Conservation (phyloP, 2,797 vertebrate species). For the Hydrocynus forskahlii region DNA sequence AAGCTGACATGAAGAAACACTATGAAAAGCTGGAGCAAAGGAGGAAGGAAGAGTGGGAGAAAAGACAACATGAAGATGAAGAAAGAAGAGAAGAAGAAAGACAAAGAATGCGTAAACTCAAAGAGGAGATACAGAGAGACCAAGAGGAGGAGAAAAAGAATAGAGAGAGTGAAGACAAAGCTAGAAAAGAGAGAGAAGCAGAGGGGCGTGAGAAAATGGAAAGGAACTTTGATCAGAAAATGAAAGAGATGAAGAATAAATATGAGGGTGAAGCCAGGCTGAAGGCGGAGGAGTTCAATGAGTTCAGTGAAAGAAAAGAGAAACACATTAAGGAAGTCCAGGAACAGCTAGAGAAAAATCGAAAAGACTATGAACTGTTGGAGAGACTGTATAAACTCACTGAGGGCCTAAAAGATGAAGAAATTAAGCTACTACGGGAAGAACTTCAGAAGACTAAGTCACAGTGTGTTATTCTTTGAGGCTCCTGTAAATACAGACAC, state of each 20-base stretch:
- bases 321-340: background rate
- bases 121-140: background rate
- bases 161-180: background rate
- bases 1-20: background rate
- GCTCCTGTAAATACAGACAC: too few relatives aligned
- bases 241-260: slow-evolving; percentile 11
- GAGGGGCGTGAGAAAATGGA: background rate
- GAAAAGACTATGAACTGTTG: background rate
- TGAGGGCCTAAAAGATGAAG: background rate
- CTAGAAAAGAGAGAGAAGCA: background rate
- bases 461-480: background rate
- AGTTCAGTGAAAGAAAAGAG: background rate
- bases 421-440: background rate
- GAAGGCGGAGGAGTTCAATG: background rate
- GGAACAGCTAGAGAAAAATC: background rate
- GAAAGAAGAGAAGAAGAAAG: background rate
- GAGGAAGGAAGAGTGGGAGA: background rate
- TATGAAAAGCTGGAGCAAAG: background rate
- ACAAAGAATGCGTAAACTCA: background rate
- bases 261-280: background rate
- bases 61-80: slow-evolving; percentile 7
- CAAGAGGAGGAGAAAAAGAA: background rate
- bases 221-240: background rate
- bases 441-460: background rate
- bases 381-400: background rate